Base-by-base conservation (phyloP, 2,797 vertebrate species). In the Chaetophractus vellerosus region DNA sequence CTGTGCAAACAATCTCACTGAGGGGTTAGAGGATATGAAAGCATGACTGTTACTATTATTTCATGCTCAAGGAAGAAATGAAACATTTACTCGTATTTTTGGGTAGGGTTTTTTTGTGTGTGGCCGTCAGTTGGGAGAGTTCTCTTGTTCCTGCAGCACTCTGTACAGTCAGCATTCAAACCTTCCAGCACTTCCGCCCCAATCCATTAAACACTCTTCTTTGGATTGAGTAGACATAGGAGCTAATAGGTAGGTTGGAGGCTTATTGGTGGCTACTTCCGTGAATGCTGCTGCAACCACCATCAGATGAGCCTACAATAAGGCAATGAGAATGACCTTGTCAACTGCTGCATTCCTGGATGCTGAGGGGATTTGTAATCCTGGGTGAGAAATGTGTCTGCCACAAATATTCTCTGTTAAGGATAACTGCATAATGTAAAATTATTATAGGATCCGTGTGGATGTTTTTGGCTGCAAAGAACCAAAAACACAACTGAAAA, bases 401-500 rank as follows among this genome's bases (percentile, higher is more conserved):
- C 50, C 21, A 33, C 10, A 16, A 31, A 28, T 71, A n/a, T 64
- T 82, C n/a, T 80, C 64, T 64, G 5, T 81, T 81, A 75, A 81
- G 88, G 26, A 87, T 52, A 68, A 75, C 91, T 50, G 76, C 75
- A 52, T 59, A 82, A 82, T 23, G 82, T 50, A 61, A 68, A 91
- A 81, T 81, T 9, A 88, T 52, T 75, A 19, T n/a, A 52, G 19
- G 66, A 72, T 55, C 48, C 33, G 0, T 68, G 11, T 16, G 21
- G 21, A 28, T 75, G 26, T 33, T 86, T 90, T 90, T 52, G 45
- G 45, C 45, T 45, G 45, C 45, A 45, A 45, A 9, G 45, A 45
- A 9, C 45, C 45, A 45, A 45, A 9, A 10, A 45, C 45, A 41
- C 45, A 41, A 7, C 28, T 72, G 12, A 45, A 45, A 45, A 45